phyloP scores from a whole-genome alignment of 2,113 vertebrate species.

The Pomatorhinus ruficollis region DNA sequence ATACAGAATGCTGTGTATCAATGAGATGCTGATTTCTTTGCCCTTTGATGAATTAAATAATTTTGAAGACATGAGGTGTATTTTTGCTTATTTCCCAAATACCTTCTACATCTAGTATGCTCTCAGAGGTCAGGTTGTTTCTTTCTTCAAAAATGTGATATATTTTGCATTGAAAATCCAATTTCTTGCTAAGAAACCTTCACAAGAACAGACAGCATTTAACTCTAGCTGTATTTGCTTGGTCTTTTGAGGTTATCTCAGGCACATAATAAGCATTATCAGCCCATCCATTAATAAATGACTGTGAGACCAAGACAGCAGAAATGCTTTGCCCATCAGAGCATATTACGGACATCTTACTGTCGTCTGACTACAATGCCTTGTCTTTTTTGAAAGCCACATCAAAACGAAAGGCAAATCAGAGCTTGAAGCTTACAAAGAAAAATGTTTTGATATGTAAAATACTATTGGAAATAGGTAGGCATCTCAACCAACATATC shows the following conservation, averaged over 20 bases:
- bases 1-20: neutral
- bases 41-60: neutral
- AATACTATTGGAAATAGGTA: neutral
- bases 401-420: slow-evolving; percentile 48
- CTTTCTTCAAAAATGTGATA: slow-evolving; percentile 28
- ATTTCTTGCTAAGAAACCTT: slow-evolving; percentile 55
- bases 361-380: neutral
- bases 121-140: neutral
- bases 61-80: neutral
- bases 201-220: neutral
- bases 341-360: neutral
- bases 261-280: slow-evolving; percentile 37
- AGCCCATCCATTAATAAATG: slow-evolving; percentile 63
- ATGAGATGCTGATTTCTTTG: slow-evolving; percentile 14
- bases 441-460: slow-evolving; percentile 33
- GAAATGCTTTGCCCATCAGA: slow-evolving; percentile 39
- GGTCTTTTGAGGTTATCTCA: slow-evolving; percentile 43
- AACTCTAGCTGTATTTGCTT: slow-evolving; percentile 18
- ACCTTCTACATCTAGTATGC: neutral
- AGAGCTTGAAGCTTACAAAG: slow-evolving; percentile 15
- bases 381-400: neutral
- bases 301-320: slow-evolving; percentile 2
- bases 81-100: slow-evolving; percentile 12
- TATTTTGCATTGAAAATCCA: slow-evolving; percentile 42
- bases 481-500: neutral